Evolutionary conservation across 1,140 invertebrate genomes (phyloP).

Genomic region (Camponotus pennsylvanicus): DNA sequence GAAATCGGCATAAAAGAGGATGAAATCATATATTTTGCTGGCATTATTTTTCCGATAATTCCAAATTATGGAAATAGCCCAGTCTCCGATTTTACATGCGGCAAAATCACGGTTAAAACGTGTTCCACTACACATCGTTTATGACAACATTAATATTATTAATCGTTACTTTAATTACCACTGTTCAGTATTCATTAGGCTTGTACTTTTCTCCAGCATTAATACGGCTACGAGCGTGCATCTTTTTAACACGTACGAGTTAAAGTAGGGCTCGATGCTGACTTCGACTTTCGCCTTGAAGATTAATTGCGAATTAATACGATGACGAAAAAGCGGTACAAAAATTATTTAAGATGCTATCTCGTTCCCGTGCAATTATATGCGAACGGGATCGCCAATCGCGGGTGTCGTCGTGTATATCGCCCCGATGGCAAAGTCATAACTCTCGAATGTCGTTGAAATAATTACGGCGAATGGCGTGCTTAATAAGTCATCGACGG

Average conservation of each 20-base stretch:
- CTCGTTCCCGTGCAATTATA: slow-evolving; percentile 51
- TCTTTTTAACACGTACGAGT: slow-evolving; percentile 30
- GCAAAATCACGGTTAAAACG: not conserved
- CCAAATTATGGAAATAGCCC: not conserved
- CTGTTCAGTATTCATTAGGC: slow-evolving; percentile 28
- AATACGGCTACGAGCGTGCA: slow-evolving; percentile 22
- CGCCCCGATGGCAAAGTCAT: slow-evolving; percentile 10
- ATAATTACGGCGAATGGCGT: slow-evolving; percentile 32
- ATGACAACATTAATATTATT: slow-evolving; percentile 41
- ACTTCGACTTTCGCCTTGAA: slow-evolving; percentile 48
- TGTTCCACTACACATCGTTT: slow-evolving; percentile 30
- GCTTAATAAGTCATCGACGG: slow-evolving; percentile 34
- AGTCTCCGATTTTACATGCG: not conserved
- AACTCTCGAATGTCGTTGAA: slow-evolving; percentile 46
- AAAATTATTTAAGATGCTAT: slow-evolving; percentile 50
- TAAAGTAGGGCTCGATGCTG: slow-evolving; percentile 45
- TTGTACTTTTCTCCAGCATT: slow-evolving; percentile 35
- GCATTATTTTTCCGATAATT: slow-evolving; percentile 14
- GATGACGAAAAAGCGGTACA: slow-evolving; percentile 53
- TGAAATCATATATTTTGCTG: not conserved
- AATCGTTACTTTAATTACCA: slow-evolving; percentile 54
- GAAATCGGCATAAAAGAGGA: not conserved
- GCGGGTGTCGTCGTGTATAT: slow-evolving; percentile 37
- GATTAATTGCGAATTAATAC: slow-evolving; percentile 61
- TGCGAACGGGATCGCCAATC: slow-evolving; percentile 37